Percentiles rank a stretch among this genome's conserved stretches.
Conservation (phyloP, 2,888 invertebrate genomes). For the Drosophila algonquin region DNA sequence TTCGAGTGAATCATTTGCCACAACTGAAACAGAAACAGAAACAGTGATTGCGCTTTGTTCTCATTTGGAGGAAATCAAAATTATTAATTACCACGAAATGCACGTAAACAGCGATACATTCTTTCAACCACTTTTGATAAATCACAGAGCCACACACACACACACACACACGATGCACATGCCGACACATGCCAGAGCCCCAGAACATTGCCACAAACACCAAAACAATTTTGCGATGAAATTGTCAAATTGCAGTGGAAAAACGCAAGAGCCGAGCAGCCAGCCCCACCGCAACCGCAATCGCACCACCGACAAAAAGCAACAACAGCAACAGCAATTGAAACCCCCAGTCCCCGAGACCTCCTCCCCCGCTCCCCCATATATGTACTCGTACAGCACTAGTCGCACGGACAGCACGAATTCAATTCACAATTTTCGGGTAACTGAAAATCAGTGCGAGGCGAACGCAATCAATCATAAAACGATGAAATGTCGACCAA, state of each 20-base stretch:
- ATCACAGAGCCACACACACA: conserved; percentile 35
- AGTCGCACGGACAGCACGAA: conserved; percentile 35
- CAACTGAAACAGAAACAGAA: background rate
- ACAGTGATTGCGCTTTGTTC: conserved; percentile 54
- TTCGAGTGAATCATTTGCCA: conserved; percentile 3
- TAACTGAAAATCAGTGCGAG: conserved; percentile 69
- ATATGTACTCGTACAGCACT: background rate
- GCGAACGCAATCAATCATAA: conserved; percentile 80
- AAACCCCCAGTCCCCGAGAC: background rate
- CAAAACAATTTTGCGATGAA: conserved; percentile 79
- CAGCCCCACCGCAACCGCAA: conserved; percentile 67
- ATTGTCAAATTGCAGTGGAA: conserved; percentile 76
- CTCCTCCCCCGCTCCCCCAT: background rate
- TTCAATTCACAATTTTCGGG: conserved; percentile 75
- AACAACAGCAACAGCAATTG: conserved; percentile 26
- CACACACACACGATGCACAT: background rate
- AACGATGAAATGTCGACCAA: conserved; percentile 72
- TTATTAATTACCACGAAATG: conserved; percentile 58
- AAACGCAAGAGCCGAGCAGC: conserved; percentile 58
- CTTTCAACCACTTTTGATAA: conserved; percentile 64
- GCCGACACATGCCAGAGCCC: conserved; percentile 44
- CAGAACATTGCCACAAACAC: conserved; percentile 73
- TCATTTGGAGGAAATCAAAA: conserved; percentile 14
- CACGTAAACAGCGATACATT: conserved; percentile 34
- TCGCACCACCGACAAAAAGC: conserved; percentile 42